A percentile compares a stretch with the other conserved stretches of the same genome.
Conservation (phyloP, 2,113 vertebrate species). For the Hemiscyllium ocellatum region DNA sequence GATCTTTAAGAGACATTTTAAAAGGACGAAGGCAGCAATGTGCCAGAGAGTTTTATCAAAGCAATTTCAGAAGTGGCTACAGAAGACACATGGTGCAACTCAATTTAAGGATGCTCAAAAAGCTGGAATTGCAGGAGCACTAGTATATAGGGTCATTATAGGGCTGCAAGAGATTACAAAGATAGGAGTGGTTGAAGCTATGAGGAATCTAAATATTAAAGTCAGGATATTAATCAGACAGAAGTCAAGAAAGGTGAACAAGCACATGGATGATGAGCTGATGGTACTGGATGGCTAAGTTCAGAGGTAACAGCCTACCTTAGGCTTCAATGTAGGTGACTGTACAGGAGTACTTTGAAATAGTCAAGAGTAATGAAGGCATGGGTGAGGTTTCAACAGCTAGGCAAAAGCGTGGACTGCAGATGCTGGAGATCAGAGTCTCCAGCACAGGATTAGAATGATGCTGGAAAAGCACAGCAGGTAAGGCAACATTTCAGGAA, state of each 20-base stretch:
- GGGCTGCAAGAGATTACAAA: neutral
- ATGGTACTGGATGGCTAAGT: neutral
- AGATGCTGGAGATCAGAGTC: no score
- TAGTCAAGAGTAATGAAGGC: neutral
- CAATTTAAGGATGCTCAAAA: neutral
- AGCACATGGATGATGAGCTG: neutral
- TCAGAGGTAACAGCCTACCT: neutral
- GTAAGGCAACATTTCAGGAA: no score
- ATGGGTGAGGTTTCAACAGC: neutral
- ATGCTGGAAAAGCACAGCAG: no score
- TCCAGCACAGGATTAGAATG: no score
- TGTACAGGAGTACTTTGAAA: neutral
- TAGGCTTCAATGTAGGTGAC: neutral
- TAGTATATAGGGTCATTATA: neutral
- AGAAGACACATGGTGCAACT: neutral
- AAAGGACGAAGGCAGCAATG: neutral
- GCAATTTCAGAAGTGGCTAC: neutral
- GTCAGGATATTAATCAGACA: neutral
- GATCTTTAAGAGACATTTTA: neutral
- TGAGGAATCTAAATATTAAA: neutral
- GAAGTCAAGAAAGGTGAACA: neutral
- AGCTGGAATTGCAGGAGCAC: neutral
- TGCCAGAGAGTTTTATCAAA: no score
- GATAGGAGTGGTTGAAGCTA: neutral
- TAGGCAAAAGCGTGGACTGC: no score